A percentile compares a stretch with the other conserved stretches of the same genome.
These are phyloP conservation scores for Galago senegalensis DNA, from an alignment of 2,797 vertebrate species.

Conservation along the genomic window DNA sequence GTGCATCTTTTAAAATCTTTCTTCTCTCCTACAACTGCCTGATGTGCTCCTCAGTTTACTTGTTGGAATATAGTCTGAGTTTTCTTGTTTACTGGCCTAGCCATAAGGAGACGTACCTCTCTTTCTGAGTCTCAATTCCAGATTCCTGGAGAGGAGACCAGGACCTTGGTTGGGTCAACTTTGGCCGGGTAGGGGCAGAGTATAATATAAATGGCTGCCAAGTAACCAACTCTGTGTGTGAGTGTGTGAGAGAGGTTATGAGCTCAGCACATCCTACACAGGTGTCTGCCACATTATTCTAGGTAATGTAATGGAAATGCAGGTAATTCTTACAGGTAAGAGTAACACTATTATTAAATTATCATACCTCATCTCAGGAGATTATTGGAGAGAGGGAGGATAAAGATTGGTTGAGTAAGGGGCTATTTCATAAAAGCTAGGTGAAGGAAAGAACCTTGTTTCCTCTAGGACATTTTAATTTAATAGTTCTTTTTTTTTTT, in stretches of 20 bases:
- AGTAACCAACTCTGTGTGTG: background rate
- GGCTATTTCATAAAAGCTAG: background rate
- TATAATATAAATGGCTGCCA: background rate
- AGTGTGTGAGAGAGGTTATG: background rate
- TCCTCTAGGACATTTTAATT: background rate
- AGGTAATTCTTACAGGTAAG: background rate
- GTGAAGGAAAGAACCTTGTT: background rate
- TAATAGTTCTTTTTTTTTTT: conserved; percentile 56
- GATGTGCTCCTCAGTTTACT: background rate
- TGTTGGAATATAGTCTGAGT: background rate
- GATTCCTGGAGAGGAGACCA: background rate
- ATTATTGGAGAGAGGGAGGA: background rate
- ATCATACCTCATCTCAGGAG: background rate
- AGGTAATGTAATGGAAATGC: background rate
- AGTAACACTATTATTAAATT: background rate
- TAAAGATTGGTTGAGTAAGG: background rate
- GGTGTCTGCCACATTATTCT: background rate
- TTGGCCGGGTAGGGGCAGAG: background rate
- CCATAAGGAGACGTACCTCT: background rate
- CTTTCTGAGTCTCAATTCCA: conserved; percentile 3
- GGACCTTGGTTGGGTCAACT: background rate
- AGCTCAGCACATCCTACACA: background rate
- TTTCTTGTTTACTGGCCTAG: background rate
- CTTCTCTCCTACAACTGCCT: background rate
- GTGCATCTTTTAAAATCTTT: background rate